These are phyloP conservation scores for Cassiopea xamachana DNA, from an alignment of 30 jellyfish, hydroid and myxozoan genomes.

Conservation along the genomic window DNA sequence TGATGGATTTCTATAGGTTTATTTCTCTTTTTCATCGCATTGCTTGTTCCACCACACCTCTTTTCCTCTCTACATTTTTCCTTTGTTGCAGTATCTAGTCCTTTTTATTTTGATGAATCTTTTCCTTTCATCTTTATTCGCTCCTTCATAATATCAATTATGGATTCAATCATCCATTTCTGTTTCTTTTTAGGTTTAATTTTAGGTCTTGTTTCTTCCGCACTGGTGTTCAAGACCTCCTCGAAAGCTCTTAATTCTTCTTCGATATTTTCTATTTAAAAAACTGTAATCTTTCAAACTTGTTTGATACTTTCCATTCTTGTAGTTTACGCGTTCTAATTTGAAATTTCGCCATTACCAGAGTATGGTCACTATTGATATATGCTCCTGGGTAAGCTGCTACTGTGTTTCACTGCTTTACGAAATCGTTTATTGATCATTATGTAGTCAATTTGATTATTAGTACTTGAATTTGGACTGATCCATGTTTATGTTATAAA, in stretches of 20 bases:
- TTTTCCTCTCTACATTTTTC: constrained; percentile 9
- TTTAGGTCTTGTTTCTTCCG: neutral
- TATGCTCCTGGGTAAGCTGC: neutral
- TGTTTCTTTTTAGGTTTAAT: constrained; percentile 10
- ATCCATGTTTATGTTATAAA: neutral
- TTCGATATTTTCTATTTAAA: neutral
- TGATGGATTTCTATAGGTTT: constrained; percentile 21
- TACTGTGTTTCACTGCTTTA: neutral
- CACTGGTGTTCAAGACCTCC: neutral
- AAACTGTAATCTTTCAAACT: constrained; percentile 16
- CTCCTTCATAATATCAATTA: neutral
- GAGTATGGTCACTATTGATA: neutral
- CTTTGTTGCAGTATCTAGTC: constrained; percentile 9
- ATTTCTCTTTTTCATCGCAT: constrained; percentile 24
- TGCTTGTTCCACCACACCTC: constrained; percentile 6
- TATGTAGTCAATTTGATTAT: neutral
- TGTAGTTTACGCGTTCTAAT: neutral
- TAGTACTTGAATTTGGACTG: neutral
- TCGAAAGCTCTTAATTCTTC: neutral
- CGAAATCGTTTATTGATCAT: neutral
- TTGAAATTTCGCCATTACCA: neutral
- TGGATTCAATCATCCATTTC: neutral
- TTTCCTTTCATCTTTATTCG: neutral
- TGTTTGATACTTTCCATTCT: constrained; percentile 45
- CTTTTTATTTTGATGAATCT: neutral